phyloP scores from a whole-genome alignment of 2,888 invertebrate genomes.

The Parnassius apollo region DNA sequence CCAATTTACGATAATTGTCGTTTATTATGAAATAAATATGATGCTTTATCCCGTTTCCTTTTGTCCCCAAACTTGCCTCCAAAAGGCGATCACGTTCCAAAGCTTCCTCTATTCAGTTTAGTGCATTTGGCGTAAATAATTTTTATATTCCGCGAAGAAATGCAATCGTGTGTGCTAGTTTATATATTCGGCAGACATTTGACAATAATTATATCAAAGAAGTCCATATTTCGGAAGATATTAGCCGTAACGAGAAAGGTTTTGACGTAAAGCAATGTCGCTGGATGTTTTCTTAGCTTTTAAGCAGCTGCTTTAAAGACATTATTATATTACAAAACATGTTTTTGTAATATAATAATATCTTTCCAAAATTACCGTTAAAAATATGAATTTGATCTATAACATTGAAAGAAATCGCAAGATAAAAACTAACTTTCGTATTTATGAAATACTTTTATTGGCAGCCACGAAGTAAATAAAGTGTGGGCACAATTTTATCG shows the following conservation, averaged over 20 bases:
- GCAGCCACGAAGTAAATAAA: too few species aligned
- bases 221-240: constrained; percentile 57
- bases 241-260: constrained; percentile 64
- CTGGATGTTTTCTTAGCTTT: constrained; percentile 73
- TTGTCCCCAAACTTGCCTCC: constrained; percentile 53
- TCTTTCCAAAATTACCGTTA: background rate
- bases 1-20: constrained; percentile 81
- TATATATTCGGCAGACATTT: constrained; percentile 51
- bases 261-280: constrained; percentile 56
- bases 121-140: constrained; percentile 63
- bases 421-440: background rate
- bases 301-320: constrained; percentile 56
- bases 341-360: constrained; percentile 22
- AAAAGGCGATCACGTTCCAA: constrained; percentile 51
- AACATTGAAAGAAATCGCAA: constrained; percentile 2
- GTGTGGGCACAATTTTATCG: too few species aligned
- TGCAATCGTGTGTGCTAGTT: constrained; percentile 54
- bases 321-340: constrained; percentile 24
- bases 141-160: constrained; percentile 70
- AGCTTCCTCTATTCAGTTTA: constrained; percentile 48
- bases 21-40: constrained; percentile 81
- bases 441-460: too few species aligned
- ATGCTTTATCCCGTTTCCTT: constrained; percentile 64
- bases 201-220: constrained; percentile 71
- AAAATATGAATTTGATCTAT: background rate